Base-by-base conservation (phyloP, 2,797 vertebrate species). In the Rousettus madagascariensis region DNA sequence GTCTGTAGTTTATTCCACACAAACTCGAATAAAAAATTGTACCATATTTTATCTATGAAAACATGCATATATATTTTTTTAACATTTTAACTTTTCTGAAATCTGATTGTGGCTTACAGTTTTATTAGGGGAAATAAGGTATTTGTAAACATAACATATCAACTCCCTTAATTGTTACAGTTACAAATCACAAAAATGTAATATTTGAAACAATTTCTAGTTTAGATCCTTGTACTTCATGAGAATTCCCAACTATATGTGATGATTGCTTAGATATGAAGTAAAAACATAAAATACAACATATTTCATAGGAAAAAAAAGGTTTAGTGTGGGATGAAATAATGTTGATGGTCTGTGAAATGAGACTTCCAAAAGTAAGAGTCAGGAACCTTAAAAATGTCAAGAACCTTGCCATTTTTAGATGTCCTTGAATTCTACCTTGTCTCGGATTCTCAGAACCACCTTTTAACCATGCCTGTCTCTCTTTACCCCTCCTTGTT, bases 181-280 rank as follows among this genome's bases (percentile, higher is more conserved):
- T 87, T 84, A 63, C 28, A 69, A 82, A 82, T 86, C 66, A 82
- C 30, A 26, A 63, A 84, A 79, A 38, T 61, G 41, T 82, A 83
- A 26, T 78, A 46, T 92, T 92, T 92, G 46, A 83, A 96, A 75
- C 85, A 57, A 22, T 82, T 95, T 92, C 78, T 91, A 19, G 79
- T 87, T 96, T 83, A 74, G 63, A 71, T 79, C 57, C 85, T 96
- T 20, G 7, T 46, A 82, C 46, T 83, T 88, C 20, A 17, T 74
- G 61, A 88, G 79, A 66, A 95, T 83, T 90, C 69, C 77, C 63
- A 77, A 78, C 22, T 41, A 22, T 63, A n/a, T 80, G 38, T 78
- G 66, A 86, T 65, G 28, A 28, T 33, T 92, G 49, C 57, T 93
- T 78, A 95, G 71, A 91, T 79, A 53, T 7, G 43, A 89, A 90